Conservation (phyloP, 1,140 invertebrate species). For the Solen grandis region DNA sequence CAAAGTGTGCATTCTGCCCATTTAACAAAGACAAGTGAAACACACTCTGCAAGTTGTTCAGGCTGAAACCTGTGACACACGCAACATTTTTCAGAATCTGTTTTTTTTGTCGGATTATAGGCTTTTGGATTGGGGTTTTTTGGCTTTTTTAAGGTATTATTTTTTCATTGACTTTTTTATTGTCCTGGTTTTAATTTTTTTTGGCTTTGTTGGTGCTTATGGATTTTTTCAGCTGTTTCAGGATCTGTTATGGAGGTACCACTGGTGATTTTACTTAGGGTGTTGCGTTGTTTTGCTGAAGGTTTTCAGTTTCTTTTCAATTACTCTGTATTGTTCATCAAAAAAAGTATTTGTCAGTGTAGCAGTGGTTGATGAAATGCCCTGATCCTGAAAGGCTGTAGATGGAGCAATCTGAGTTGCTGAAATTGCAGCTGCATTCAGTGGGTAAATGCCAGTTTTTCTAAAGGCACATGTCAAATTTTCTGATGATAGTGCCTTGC, state of each 20-base stretch:
- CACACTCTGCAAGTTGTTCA: not conserved
- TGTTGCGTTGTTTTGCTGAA: too few relatives aligned
- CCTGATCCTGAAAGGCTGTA: too few relatives aligned
- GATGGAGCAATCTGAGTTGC: too few relatives aligned
- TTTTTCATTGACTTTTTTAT: too few relatives aligned
- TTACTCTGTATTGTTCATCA: too few relatives aligned
- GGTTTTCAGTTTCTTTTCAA: too few relatives aligned
- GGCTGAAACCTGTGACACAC: slow-evolving; percentile 19
- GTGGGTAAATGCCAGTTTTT: slow-evolving; percentile 43
- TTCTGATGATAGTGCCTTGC: slow-evolving; percentile 8
- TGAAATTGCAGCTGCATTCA: slow-evolving; percentile 22
- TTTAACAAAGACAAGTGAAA: slow-evolving; percentile 18
- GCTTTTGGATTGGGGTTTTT: too few relatives aligned
- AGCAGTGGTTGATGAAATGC: too few relatives aligned
- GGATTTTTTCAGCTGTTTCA: not conserved
- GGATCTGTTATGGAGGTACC: slow-evolving; percentile 18
- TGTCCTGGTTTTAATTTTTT: not conserved
- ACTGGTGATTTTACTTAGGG: slow-evolving; percentile 1
- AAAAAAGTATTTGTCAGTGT: too few relatives aligned
- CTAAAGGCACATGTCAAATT: slow-evolving; percentile 40
- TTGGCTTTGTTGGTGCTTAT: not conserved
- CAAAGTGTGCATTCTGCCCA: slow-evolving; percentile 28
- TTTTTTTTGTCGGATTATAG: too few relatives aligned
- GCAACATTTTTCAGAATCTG: slow-evolving; percentile 26
- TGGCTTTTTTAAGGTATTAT: too few relatives aligned